A percentile compares a stretch with the other conserved stretches of the same genome.
These are phyloP conservation scores for Lacerta viridis DNA, from an alignment of 2,797 vertebrate genomes.

Conservation along the genomic window DNA sequence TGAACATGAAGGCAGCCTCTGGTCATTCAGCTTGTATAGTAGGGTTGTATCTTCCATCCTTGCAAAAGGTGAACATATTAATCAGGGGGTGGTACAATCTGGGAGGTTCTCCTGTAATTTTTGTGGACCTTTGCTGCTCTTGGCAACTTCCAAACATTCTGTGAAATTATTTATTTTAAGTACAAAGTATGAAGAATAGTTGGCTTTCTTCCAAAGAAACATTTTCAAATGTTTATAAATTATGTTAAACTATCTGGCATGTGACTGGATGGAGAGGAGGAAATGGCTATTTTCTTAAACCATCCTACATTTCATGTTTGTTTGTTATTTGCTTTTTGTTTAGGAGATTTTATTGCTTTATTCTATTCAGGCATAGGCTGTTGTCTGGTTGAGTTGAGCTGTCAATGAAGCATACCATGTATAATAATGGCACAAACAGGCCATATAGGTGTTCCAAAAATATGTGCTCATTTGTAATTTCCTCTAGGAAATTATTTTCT, in stretches of 20 bases:
- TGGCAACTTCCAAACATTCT: constrained; percentile 16
- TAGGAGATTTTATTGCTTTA: neutral
- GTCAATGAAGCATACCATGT: neutral
- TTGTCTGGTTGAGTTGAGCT: neutral
- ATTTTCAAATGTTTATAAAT: neutral
- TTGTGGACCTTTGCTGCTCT: constrained; percentile 49
- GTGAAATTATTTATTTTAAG: constrained; percentile 34
- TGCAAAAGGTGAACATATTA: constrained; percentile 17
- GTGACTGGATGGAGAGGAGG: neutral
- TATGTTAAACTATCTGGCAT: constrained; percentile 14
- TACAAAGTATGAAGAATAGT: constrained; percentile 30
- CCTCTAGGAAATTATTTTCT: neutral
- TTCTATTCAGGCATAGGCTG: no score
- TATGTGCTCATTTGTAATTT: neutral
- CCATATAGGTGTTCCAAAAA: neutral
- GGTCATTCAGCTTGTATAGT: neutral
- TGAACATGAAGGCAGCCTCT: no score
- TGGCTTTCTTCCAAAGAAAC: constrained; percentile 47
- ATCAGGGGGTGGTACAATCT: constrained; percentile 48
- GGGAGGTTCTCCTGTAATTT: constrained; percentile 24
- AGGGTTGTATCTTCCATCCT: constrained; percentile 30
- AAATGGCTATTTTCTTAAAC: neutral
- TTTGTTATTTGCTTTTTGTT: neutral
- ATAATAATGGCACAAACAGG: neutral
- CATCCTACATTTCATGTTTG: neutral